Percentiles rank a stretch among this genome's conserved stretches.
Conservation (phyloP, 2,113 vertebrate genomes). For the Phaetusa simplex region DNA sequence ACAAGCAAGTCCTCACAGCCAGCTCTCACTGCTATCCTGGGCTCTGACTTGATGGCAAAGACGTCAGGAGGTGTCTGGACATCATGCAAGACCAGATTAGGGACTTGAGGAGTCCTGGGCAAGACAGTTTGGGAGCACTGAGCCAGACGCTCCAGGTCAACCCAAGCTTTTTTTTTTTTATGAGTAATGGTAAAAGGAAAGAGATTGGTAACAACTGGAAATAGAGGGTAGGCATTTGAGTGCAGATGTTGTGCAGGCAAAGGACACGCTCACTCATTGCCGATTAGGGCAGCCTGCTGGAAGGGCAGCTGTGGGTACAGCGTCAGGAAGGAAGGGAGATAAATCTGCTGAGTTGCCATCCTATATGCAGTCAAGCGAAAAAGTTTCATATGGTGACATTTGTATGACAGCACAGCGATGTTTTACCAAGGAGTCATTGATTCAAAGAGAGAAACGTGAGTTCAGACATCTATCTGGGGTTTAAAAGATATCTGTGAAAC, state of each 20-base stretch:
- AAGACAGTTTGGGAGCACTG: neutral
- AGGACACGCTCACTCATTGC: neutral
- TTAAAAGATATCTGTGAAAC: neutral
- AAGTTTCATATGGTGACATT: neutral
- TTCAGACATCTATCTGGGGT: neutral
- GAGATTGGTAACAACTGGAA: neutral
- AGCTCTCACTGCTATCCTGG: neutral
- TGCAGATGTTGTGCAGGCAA: neutral
- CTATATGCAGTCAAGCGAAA: neutral
- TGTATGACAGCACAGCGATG: neutral
- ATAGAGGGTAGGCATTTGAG: neutral
- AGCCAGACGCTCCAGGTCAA: neutral
- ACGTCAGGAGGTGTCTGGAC: neutral
- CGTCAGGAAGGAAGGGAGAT: neutral
- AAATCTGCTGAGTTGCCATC: neutral
- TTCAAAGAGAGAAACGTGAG: neutral
- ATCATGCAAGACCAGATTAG: accelerated
- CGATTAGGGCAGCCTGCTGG: neutral
- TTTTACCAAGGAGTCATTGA: neutral
- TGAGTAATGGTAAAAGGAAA: neutral
- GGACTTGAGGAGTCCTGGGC: neutral
- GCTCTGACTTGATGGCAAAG: neutral
- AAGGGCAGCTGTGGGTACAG: neutral
- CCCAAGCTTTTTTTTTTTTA: neutral
- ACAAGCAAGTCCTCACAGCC: neutral